Evolutionary conservation across 2,888 invertebrate genomes (phyloP).

Genomic region (Phengaris arion): DNA sequence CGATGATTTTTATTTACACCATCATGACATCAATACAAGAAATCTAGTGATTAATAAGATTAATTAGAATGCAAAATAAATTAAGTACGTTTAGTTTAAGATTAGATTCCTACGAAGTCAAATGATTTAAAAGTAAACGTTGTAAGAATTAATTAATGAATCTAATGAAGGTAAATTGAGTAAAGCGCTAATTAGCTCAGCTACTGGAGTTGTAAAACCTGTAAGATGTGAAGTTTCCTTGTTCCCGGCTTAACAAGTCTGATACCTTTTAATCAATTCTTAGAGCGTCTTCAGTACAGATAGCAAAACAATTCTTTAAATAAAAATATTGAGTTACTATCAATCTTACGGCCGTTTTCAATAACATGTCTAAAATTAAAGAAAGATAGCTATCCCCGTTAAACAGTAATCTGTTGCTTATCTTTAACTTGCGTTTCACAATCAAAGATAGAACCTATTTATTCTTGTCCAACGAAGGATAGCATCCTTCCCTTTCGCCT

Average conservation of each 20-base stretch:
- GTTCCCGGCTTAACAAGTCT: background rate
- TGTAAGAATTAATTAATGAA: background rate
- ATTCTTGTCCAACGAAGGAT: too few relatives aligned
- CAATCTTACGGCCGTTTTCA: too few relatives aligned
- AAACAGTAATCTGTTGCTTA: too few relatives aligned
- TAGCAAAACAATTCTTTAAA: background rate
- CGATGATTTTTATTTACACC: too few relatives aligned
- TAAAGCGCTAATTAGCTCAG: background rate
- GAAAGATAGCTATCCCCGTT: too few relatives aligned
- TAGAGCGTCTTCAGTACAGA: background rate
- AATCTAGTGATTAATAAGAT: too few relatives aligned
- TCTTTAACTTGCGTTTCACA: too few relatives aligned
- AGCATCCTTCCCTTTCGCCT: too few relatives aligned
- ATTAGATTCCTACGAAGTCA: background rate
- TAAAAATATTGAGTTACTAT: background rate
- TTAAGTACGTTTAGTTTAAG: background rate
- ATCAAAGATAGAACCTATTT: too few relatives aligned
- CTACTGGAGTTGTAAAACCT: background rate
- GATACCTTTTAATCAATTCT: background rate
- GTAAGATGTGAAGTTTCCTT: background rate
- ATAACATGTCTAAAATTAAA: too few relatives aligned
- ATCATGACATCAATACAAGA: too few relatives aligned
- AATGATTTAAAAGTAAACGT: background rate
- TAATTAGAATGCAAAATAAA: background rate
- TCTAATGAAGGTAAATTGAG: background rate